These are phyloP conservation scores for Tenebrosternarchus preto DNA, from an alignment of 2,113 vertebrate species.

Conservation along the genomic window DNA sequence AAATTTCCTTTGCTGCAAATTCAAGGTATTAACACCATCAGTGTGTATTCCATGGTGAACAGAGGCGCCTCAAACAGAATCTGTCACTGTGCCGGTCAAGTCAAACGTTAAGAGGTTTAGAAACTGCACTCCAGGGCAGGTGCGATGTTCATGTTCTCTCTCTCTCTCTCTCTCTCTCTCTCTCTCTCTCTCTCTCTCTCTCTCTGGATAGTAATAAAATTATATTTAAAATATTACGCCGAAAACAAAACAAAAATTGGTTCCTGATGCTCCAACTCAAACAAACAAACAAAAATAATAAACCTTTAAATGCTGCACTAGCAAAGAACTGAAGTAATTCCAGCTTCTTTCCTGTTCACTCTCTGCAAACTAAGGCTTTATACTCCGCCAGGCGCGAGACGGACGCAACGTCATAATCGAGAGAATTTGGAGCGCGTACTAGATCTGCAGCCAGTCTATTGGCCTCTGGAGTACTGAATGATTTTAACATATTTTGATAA, in stretches of 20 bases:
- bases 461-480: not conserved
- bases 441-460: not conserved
- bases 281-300: constrained; percentile 4
- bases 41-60: constrained; percentile 52
- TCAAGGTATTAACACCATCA: constrained; percentile 9
- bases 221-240: too few relatives aligned
- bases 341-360: constrained; percentile 13
- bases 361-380: constrained; percentile 63
- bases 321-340: not conserved
- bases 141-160: constrained; percentile 53
- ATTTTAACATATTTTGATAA: not conserved
- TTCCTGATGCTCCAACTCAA: not conserved
- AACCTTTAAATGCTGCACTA: not conserved
- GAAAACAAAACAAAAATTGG: not conserved
- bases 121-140: constrained; percentile 64
- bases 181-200: too few relatives aligned
- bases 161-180: too few relatives aligned
- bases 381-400: constrained; percentile 58
- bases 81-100: constrained; percentile 19
- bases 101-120: not conserved
- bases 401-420: constrained; percentile 71
- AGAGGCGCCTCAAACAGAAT: not conserved
- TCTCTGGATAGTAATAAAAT: too few relatives aligned
- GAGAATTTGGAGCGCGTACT: constrained; percentile 10
- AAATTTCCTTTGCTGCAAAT: not conserved